Conservation (phyloP, 2,113 vertebrate species). For the Phoxinus phoxinus region DNA sequence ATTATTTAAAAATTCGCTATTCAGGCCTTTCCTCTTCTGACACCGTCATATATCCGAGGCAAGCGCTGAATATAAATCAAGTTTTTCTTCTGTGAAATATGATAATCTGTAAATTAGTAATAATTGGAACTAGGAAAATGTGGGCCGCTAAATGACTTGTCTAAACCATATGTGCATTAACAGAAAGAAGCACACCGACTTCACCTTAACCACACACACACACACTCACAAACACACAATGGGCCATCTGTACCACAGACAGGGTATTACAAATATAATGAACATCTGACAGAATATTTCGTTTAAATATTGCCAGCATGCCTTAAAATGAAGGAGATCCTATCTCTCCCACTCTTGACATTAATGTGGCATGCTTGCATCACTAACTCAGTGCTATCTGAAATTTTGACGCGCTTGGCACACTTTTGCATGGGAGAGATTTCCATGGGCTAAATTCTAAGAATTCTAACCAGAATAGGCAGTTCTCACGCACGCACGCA, state of each 20-base stretch:
- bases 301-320: slow-evolving; percentile 39
- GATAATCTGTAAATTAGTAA: slow-evolving; percentile 30
- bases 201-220: slow-evolving; percentile 1
- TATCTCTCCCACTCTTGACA: background rate
- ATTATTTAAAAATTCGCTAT: slow-evolving; percentile 2
- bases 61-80: slow-evolving; percentile 29
- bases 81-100: slow-evolving; percentile 11
- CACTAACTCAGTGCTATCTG: slow-evolving; percentile 5
- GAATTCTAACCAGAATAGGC: background rate
- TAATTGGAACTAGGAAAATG: slow-evolving; percentile 19
- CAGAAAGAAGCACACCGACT: slow-evolving; percentile 1
- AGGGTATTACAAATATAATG: slow-evolving; percentile 32
- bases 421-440: background rate
- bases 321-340: background rate
- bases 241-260: background rate
- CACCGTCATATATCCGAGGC: background rate
- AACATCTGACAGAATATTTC: slow-evolving; percentile 37
- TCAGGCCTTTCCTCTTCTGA: background rate
- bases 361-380: slow-evolving; percentile 28
- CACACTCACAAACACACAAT: background rate
- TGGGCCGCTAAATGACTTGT: slow-evolving; percentile 2
- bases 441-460: background rate
- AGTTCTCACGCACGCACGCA: background rate
- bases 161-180: slow-evolving; percentile 24
- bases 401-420: slow-evolving; percentile 33